These are phyloP conservation scores for Pachyrhynchus sulphureomaculatus DNA, from an alignment of 1,140 invertebrate genomes.

Conservation along the genomic window DNA sequence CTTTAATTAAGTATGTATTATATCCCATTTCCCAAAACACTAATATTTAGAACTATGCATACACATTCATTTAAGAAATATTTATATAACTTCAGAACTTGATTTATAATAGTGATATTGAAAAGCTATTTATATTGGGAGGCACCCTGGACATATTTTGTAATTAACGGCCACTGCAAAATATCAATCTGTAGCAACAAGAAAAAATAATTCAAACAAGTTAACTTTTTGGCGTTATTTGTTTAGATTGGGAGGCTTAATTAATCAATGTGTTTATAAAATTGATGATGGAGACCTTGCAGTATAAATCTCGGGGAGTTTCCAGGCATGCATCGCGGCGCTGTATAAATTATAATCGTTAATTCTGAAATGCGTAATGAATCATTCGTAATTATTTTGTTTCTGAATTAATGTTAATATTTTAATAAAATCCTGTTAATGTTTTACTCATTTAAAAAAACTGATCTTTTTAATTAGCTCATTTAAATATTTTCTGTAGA, in stretches of 20 bases:
- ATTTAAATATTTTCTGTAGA: too few relatives aligned
- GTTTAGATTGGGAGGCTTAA: slow-evolving; percentile 13
- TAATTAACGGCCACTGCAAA: slow-evolving; percentile 19
- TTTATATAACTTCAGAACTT: not conserved
- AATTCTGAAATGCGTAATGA: too few relatives aligned
- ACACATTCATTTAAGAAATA: too few relatives aligned
- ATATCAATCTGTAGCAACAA: slow-evolving; percentile 17
- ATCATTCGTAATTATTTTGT: too few relatives aligned
- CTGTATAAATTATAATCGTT: too few relatives aligned
- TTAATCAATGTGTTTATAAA: slow-evolving; percentile 29
- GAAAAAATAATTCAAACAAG: slow-evolving; percentile 22
- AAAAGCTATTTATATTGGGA: not conserved
- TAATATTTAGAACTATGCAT: too few relatives aligned
- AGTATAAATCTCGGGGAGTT: slow-evolving; percentile 15
- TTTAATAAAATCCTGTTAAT: too few relatives aligned
- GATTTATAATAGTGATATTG: not conserved
- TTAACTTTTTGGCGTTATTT: slow-evolving; percentile 28
- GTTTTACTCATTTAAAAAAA: too few relatives aligned
- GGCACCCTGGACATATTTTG: slow-evolving; percentile 1
- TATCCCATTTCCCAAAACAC: too few relatives aligned
- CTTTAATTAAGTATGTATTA: too few relatives aligned
- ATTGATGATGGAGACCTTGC: slow-evolving; percentile 23
- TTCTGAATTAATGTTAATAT: too few relatives aligned
- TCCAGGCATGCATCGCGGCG: not conserved
- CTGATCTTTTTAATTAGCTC: too few relatives aligned